Evolutionary conservation across 1,140 invertebrate genomes (phyloP).

Genomic region (Patella vulgata): DNA sequence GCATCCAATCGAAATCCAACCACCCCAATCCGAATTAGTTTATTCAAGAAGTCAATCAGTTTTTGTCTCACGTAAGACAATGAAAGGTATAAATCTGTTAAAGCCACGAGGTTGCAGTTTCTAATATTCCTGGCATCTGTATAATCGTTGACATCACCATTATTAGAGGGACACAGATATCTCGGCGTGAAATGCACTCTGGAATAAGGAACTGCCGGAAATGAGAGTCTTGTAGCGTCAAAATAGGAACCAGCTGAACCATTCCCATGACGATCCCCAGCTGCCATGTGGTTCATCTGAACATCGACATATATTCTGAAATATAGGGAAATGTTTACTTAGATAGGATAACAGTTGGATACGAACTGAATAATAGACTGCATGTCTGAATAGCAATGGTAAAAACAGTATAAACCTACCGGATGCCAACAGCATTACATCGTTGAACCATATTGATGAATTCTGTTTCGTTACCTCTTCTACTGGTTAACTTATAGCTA

Average conservation of each 20-base stretch:
- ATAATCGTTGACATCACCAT: conserved; percentile 59
- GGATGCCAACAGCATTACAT: conserved; percentile 78
- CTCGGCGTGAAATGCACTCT: conserved; percentile 42
- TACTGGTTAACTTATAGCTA: conserved; percentile 80
- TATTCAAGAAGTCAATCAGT: conserved; percentile 72
- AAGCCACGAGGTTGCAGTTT: conserved; percentile 77
- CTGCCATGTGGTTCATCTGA: conserved; percentile 71
- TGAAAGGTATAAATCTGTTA: conserved; percentile 78
- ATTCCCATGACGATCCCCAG: conserved; percentile 49
- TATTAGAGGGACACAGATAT: conserved; percentile 33
- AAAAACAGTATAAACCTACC: conserved; percentile 66
- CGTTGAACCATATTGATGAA: conserved; percentile 79
- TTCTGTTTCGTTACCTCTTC: conserved; percentile 79
- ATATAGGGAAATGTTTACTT: conserved; percentile 49
- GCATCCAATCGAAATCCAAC: conserved; percentile 71
- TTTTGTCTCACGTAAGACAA: conserved; percentile 74
- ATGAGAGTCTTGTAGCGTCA: conserved; percentile 60
- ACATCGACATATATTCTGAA: conserved; percentile 38
- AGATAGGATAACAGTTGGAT: too few species aligned
- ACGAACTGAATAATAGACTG: too few species aligned
- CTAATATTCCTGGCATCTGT: conserved; percentile 59
- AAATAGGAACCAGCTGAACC: conserved; percentile 44
- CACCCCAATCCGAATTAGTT: conserved; percentile 77
- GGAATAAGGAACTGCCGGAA: conserved; percentile 68
- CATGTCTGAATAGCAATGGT: too few species aligned